Evolutionary conservation across 2,113 vertebrate species (phyloP).

Genomic region (Xyrauchen texanus): DNA sequence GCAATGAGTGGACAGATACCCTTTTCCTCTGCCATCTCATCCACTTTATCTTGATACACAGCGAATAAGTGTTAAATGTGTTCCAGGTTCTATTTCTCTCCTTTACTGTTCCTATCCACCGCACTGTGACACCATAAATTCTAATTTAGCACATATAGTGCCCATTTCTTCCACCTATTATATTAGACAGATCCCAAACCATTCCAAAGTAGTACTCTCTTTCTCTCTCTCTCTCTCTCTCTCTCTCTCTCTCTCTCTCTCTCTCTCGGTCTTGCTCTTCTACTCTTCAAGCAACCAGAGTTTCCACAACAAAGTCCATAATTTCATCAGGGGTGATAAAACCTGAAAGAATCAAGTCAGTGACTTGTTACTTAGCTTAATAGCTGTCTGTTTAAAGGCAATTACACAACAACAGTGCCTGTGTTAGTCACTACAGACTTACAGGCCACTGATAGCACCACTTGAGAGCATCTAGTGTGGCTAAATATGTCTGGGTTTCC

Average conservation of each 20-base stretch:
- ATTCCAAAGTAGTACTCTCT: slow-evolving; percentile 44
- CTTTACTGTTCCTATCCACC: slow-evolving; percentile 24
- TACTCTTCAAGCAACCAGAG: background rate
- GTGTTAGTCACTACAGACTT: slow-evolving; percentile 50
- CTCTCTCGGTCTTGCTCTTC: too few species aligned
- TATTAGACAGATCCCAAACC: slow-evolving; percentile 12
- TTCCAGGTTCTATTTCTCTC: slow-evolving; percentile 13
- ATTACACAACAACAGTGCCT: slow-evolving; percentile 66
- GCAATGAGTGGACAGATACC: background rate
- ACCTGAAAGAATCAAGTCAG: slow-evolving; percentile 69
- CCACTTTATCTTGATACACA: slow-evolving; percentile 32
- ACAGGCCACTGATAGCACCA: slow-evolving; percentile 55
- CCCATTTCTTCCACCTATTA: slow-evolving; percentile 30
- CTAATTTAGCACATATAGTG: slow-evolving; percentile 14
- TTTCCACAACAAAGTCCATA: slow-evolving; percentile 53
- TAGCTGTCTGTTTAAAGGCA: slow-evolving; percentile 68
- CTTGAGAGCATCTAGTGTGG: slow-evolving; percentile 5
- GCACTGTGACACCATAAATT: slow-evolving; percentile 23
- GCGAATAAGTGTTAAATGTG: slow-evolving; percentile 9
- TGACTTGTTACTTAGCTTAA: slow-evolving; percentile 70
- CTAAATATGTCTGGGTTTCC: too few species aligned
- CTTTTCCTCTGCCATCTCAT: slow-evolving; percentile 14
- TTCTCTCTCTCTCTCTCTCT: background rate
- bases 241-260: too few species aligned
- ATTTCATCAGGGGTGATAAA: slow-evolving; percentile 76